Conservation (phyloP, 1,140 invertebrate genomes). For the Drosophila yakuba region DNA sequence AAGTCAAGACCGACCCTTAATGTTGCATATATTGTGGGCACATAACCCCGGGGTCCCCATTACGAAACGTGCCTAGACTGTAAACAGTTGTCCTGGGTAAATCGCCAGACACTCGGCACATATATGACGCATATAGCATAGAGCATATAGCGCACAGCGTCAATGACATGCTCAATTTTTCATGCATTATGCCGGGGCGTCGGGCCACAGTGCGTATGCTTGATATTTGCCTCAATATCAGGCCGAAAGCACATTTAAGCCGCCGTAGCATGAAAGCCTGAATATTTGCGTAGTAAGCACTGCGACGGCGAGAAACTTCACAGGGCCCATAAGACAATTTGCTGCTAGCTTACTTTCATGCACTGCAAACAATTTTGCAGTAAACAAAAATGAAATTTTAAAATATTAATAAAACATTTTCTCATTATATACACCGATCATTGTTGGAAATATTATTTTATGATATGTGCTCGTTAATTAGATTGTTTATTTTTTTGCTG, state of each 20-base stretch:
- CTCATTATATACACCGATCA: too few relatives aligned
- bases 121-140: slow-evolving; percentile 15
- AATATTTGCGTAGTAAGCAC: slow-evolving; percentile 72
- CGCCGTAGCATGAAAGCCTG: slow-evolving; percentile 35
- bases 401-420: too few relatives aligned
- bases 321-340: slow-evolving; percentile 73
- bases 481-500: neutral
- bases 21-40: slow-evolving; percentile 63
- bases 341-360: slow-evolving; percentile 31
- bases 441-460: neutral
- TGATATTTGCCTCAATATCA: slow-evolving; percentile 75
- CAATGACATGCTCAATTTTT: slow-evolving; percentile 80
- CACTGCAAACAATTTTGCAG: neutral
- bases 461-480: too few relatives aligned
- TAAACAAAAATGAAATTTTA: too few relatives aligned
- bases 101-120: slow-evolving; percentile 26
- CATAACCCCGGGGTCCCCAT: slow-evolving; percentile 50
- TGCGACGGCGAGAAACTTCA: slow-evolving; percentile 22
- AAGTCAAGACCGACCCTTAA: slow-evolving; percentile 54
- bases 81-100: slow-evolving; percentile 46
- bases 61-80: slow-evolving; percentile 73
- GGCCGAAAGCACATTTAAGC: slow-evolving; percentile 74
- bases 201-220: slow-evolving; percentile 70
- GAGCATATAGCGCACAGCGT: slow-evolving; percentile 41
- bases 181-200: slow-evolving; percentile 67